Evolutionary conservation across 2,888 invertebrate species (phyloP).

Genomic region (Drosophila melanocephala): DNA sequence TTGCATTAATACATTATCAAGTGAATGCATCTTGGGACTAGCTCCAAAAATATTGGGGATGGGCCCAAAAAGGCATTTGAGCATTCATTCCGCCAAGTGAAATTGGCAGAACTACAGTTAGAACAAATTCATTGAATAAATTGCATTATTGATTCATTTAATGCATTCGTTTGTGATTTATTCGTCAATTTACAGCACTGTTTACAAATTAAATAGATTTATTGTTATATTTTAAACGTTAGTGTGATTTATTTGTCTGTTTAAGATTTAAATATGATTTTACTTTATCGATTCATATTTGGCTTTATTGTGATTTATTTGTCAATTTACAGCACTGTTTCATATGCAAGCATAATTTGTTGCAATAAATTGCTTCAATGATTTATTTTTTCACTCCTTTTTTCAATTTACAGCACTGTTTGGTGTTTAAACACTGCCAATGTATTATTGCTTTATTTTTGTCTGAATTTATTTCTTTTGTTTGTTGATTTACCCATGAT

Average conservation of each 20-base stretch:
- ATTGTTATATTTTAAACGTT: neutral
- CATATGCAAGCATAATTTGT: neutral
- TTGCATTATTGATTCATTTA: neutral
- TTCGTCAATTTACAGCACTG: neutral
- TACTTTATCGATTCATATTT: neutral
- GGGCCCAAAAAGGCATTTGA: constrained; percentile 29
- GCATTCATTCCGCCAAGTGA: constrained; percentile 3
- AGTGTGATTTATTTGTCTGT: neutral
- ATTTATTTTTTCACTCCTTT: neutral
- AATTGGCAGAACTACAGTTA: constrained; percentile 9
- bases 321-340: neutral
- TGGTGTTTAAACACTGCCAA: neutral
- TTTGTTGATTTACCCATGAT: neutral
- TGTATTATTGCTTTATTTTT: neutral
- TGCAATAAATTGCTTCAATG: neutral
- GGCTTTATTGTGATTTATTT: neutral
- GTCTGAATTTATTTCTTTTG: neutral
- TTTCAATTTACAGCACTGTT: neutral
- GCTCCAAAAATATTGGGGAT: constrained; percentile 27
- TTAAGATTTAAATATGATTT: neutral
- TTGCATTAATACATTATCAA: constrained; percentile 50
- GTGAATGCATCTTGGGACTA: constrained; percentile 50
- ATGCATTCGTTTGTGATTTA: neutral
- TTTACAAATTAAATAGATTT: neutral
- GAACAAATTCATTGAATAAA: constrained; percentile 5